Base-by-base conservation (phyloP, 2,888 invertebrate genomes). In the Macroteleia sp. region DNA sequence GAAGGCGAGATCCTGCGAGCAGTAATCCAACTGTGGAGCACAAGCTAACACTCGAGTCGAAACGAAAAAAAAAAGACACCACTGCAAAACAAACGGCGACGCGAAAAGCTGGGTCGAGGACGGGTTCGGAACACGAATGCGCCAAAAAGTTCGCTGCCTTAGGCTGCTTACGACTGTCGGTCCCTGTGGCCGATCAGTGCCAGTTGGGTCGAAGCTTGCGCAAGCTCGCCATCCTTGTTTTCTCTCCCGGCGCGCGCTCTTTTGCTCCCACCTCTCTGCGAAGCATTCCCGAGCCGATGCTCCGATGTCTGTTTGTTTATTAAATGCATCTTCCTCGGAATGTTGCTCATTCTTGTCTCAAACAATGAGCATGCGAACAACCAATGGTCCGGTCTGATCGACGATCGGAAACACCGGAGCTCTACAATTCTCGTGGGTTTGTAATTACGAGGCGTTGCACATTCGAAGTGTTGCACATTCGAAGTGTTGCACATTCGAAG, bases 141-240 rank as follows among this genome's bases (percentile, higher is more conserved):
- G 36, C 54, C 61, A 28, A 75, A 80, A 79, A 77, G 81, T 76
- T 61, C 73, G 64, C 73, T 73, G 73, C 73, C 73, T 73, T 50
- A 50, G 77, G 78, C 79, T 80, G 79, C 80, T 83, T 82, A 79
- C 80, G 71, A 81, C 77, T 83, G 81, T 79, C 81, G 74, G 79
- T 75, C 62, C 79, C 83, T 83, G 84, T 85, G 83, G 86, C 86
- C 85, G 85, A 86, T 82, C 84, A 83, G 85, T 67, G 73, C 80
- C 79, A 81, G 82, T 80, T 81, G 86, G 88, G 88, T 87, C 87
- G 89, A 89, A 89, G 83, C 86, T 89, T 86, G 89, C 89, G 89
- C 89, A 89, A 88, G 85, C 89, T 89, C 88, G 71, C 82, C 82
- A 73, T 61, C 69, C 70, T 71, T 66, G 70, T 75, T 61, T 41